These are phyloP conservation scores for Kradibia gibbosae DNA, from an alignment of 1,140 invertebrate genomes.

Conservation along the genomic window DNA sequence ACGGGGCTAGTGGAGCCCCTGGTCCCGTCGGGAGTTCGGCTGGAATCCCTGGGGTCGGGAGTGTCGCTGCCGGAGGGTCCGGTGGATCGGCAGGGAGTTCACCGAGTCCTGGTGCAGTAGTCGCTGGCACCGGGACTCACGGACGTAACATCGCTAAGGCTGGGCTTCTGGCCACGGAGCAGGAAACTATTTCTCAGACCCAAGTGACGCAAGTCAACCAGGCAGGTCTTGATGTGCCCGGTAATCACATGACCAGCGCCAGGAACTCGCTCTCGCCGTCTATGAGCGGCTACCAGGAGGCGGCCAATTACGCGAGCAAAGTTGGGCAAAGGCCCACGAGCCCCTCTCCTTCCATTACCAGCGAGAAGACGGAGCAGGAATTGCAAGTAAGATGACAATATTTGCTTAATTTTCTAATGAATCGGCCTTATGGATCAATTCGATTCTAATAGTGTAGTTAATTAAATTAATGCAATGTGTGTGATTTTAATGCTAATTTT, in stretches of 20 bases:
- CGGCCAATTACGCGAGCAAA: constrained; percentile 75
- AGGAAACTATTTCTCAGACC: constrained; percentile 50
- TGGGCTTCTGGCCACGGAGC: constrained; percentile 40
- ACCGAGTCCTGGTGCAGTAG: constrained; percentile 54
- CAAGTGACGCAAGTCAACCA: constrained; percentile 34
- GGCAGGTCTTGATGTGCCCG: constrained; percentile 71
- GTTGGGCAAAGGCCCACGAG: constrained; percentile 84
- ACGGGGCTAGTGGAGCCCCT: constrained; percentile 54
- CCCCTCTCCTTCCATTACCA: constrained; percentile 86
- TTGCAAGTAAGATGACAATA: constrained; percentile 69
- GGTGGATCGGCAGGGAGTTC: constrained; percentile 59
- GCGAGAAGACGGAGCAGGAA: constrained; percentile 83
- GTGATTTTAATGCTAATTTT: no score
- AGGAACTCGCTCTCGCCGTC: constrained; percentile 78
- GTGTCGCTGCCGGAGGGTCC: constrained; percentile 63
- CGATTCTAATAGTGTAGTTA: background rate
- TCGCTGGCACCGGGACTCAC: constrained; percentile 67
- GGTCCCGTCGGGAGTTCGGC: constrained; percentile 57
- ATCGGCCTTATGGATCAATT: background rate
- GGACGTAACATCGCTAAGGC: constrained; percentile 56
- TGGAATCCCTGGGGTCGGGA: constrained; percentile 72
- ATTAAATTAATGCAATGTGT: no score
- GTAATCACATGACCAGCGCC: constrained; percentile 69
- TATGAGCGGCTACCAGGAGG: constrained; percentile 78
- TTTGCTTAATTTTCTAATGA: no score